Percentiles rank a stretch among this genome's conserved stretches.
Conservation (phyloP, 1,140 invertebrate species). For the Zaprionus ghesquierei region DNA sequence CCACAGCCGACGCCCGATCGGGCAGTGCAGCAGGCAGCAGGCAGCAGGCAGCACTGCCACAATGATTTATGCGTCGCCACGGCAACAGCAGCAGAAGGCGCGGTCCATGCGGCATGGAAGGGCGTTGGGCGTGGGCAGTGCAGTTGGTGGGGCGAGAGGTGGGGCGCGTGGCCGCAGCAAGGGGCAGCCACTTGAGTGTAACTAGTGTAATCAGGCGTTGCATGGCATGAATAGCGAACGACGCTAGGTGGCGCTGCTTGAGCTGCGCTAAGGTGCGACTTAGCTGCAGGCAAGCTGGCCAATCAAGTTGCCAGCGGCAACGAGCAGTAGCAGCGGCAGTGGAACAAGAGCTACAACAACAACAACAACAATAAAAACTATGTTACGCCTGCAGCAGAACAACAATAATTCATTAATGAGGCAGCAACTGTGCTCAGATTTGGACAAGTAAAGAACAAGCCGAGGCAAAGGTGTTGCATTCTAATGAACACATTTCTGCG, state of each 20-base stretch:
- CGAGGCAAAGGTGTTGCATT: conserved; percentile 52
- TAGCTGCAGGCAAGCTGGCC: conserved; percentile 1
- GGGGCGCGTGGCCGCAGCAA: neutral
- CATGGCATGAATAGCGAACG: conserved; percentile 24
- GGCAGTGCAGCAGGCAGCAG: conserved; percentile 13
- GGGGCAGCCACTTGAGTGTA: conserved; percentile 33
- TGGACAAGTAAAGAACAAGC: conserved; percentile 43
- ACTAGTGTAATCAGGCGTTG: conserved; percentile 43
- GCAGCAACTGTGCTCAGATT: conserved; percentile 53
- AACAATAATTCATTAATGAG: conserved; percentile 76
- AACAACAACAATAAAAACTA: conserved; percentile 31
- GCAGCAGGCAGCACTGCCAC: conserved; percentile 4
- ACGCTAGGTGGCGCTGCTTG: neutral
- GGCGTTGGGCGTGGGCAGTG: neutral
- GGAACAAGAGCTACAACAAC: conserved; percentile 1
- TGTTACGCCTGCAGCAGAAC: conserved; percentile 22
- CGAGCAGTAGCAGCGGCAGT: neutral
- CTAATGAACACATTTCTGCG: conserved; percentile 61
- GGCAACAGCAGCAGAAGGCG: conserved; percentile 7
- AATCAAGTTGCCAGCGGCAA: neutral
- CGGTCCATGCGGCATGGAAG: neutral
- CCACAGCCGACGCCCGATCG: conserved; percentile 20
- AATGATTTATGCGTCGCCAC: conserved; percentile 68
- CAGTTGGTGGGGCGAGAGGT: too few species aligned
- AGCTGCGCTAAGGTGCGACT: neutral